These are phyloP conservation scores for Drosophila imparisetae DNA, from an alignment of 2,888 invertebrate species.

Conservation along the genomic window DNA sequence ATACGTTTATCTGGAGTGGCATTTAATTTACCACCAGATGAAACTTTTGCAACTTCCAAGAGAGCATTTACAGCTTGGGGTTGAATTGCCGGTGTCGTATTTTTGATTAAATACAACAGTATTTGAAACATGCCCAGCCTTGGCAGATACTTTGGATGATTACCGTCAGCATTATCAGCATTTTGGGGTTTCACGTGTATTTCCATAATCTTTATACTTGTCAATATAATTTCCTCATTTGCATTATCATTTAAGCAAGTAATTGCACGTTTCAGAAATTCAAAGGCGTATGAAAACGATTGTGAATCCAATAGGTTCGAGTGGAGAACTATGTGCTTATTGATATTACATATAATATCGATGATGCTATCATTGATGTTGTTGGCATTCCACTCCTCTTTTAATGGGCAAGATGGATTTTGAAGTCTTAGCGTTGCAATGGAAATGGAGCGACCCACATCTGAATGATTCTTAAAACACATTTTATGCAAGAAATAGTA, in stretches of 20 bases:
- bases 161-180: conserved; percentile 83
- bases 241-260: conserved; percentile 85
- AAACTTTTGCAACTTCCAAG: conserved; percentile 91
- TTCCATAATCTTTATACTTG: conserved; percentile 88
- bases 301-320: conserved; percentile 86
- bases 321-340: conserved; percentile 85
- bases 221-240: conserved; percentile 87
- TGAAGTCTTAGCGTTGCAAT: conserved; percentile 90
- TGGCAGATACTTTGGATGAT: conserved; percentile 92
- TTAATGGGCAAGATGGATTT: conserved; percentile 92
- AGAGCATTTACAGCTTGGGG: conserved; percentile 92
- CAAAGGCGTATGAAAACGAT: conserved; percentile 93
- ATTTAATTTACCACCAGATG: conserved; percentile 88
- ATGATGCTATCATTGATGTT: conserved; percentile 87
- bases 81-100: conserved; percentile 90
- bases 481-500: conserved; percentile 87
- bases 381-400: conserved; percentile 91
- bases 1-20: conserved; percentile 89
- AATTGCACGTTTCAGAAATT: conserved; percentile 89
- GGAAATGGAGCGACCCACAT: conserved; percentile 88
- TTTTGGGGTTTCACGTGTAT: conserved; percentile 89
- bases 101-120: conserved; percentile 91
- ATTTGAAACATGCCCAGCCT: conserved; percentile 92
- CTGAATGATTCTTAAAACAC: conserved; percentile 85
- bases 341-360: conserved; percentile 86